Evolutionary conservation across 2,113 vertebrate genomes (phyloP).

Genomic region (Sialia sialis): DNA sequence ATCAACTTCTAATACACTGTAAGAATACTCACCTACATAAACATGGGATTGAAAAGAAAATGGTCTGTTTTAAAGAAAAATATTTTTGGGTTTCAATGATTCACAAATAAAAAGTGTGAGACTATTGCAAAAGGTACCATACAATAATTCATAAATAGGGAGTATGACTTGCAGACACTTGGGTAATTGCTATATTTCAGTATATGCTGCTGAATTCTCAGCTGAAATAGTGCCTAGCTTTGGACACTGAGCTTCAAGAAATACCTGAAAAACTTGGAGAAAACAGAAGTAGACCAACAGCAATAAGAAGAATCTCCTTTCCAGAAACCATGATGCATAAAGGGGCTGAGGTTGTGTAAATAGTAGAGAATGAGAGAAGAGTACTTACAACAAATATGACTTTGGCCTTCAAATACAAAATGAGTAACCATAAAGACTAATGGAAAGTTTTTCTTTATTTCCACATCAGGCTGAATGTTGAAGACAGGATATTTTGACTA

Average conservation of each 20-base stretch:
- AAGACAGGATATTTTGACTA: not conserved
- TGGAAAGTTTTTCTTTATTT: not conserved
- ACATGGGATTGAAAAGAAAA: not conserved
- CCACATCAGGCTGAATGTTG: not conserved
- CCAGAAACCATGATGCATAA: not conserved
- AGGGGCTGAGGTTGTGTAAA: not conserved
- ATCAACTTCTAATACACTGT: not conserved
- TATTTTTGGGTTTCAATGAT: not conserved
- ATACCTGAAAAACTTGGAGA: not conserved
- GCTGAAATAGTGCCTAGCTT: not conserved
- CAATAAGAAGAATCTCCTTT: not conserved
- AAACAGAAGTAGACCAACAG: not conserved
- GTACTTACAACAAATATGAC: not conserved
- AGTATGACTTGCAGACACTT: not conserved
- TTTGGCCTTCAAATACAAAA: not conserved
- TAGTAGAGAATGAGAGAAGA: not conserved
- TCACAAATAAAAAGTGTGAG: not conserved
- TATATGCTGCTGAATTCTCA: not conserved
- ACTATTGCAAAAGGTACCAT: not conserved
- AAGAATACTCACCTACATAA: not conserved
- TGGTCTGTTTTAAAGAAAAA: not conserved
- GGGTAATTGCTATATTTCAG: not conserved
- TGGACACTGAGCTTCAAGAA: not conserved
- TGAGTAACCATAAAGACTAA: not conserved
- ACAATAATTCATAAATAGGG: not conserved